phyloP scores from a whole-genome alignment of 2,797 vertebrate species.

The Amblyopsis hoosieri region DNA sequence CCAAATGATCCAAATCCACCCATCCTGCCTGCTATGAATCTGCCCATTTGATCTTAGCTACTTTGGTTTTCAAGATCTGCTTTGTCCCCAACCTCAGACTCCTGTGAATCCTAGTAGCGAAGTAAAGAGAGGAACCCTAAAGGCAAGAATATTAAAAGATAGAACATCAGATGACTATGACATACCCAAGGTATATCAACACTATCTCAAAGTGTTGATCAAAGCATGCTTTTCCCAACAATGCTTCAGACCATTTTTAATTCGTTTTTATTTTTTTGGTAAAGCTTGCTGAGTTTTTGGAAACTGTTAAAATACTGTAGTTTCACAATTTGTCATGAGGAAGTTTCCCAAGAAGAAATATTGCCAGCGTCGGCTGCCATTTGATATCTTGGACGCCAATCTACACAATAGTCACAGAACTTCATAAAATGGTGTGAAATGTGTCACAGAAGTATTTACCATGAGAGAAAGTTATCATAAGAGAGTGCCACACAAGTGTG shows the following conservation, averaged over 20 bases:
- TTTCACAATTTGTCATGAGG: not conserved
- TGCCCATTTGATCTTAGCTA: not conserved
- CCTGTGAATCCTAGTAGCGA: slow-evolving; percentile 60
- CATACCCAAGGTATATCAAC: slow-evolving; percentile 45
- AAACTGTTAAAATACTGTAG: not conserved
- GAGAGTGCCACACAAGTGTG: not conserved
- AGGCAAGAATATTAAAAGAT: slow-evolving; percentile 67
- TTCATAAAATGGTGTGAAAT: not conserved
- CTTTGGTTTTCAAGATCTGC: slow-evolving; percentile 21
- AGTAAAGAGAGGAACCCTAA: slow-evolving; percentile 69
- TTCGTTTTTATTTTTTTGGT: no score
- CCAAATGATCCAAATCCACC: not conserved
- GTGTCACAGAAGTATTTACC: not conserved
- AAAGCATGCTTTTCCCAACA: slow-evolving; percentile 13
- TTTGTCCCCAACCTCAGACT: slow-evolving; percentile 27
- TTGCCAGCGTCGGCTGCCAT: not conserved
- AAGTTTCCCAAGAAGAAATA: not conserved
- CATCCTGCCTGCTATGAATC: slow-evolving; percentile 8
- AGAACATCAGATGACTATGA: slow-evolving; percentile 73
- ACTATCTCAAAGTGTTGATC: slow-evolving; percentile 11
- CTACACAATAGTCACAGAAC: no score
- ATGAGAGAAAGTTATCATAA: not conserved
- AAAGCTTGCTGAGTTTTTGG: slow-evolving; percentile 7
- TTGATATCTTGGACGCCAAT: no score
- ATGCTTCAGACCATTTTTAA: not conserved